Base-by-base conservation (phyloP, 1,140 invertebrate species). In the Tetraneura akinire region DNA sequence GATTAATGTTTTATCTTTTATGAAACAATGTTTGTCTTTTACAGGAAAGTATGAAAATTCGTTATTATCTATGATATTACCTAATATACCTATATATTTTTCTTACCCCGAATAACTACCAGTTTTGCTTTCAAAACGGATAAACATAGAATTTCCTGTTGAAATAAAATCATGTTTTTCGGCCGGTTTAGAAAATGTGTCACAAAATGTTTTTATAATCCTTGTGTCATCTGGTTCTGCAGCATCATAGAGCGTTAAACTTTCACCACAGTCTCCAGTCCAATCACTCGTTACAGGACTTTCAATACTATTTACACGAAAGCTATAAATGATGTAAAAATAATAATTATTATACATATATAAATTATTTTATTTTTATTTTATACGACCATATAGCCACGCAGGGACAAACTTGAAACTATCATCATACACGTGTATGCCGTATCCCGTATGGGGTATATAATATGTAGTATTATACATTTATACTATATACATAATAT, bases 81-180 rank as follows among this genome's bases (percentile, higher is more conserved):
- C 1, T 26, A 29, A 26, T 60, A 60, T 16, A 26, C 14, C 29
- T 13, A 26, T 60, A 81, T 82, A 49, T n/a, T 26, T 60, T 82
- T 82, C 88, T 87, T 88, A 93, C 86, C 93, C 93, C 32, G 92
- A 93, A 83, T 95, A 95, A 82, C 92, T 94, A n/a, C 94, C 94
- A 1, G 94, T 95, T 84, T 95, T 94, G 84, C 94, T 95, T 83
- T 95, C 93, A 83, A 95, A 95, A 80, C 93, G 88, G 0, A 96
- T 93, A 83, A 94, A 96, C 60, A 96, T 88, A 0, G 94, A 90
- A 82, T 92, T 94, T 9, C 91, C 91, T 0, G 92, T 94, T 0
- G 94, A 95, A 0, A 96, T 92, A 83, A 96, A 96, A 84, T 96
- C 94, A 83, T 95, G 92, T 84, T 95, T 96, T 85, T 96, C 94